Percentiles rank a stretch among this genome's conserved stretches.
phyloP scores from a whole-genome alignment of 2,113 vertebrate genomes.

The Chamaetylas fuelleborni region DNA sequence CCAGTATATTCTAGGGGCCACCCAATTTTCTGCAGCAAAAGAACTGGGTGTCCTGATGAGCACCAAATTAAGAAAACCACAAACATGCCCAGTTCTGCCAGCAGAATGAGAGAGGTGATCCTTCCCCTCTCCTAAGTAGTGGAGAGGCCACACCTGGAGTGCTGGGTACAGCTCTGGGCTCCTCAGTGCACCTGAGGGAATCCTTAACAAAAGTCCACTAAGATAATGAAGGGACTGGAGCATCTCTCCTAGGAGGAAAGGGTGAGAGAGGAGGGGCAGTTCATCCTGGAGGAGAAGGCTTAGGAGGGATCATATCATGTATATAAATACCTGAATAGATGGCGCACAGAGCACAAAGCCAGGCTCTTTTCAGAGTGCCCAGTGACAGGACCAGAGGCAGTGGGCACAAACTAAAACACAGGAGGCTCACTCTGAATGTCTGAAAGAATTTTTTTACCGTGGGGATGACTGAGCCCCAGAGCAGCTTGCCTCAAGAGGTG shows the following conservation, averaged over 20 bases:
- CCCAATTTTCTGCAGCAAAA: background rate
- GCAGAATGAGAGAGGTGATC: background rate
- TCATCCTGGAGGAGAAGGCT: background rate
- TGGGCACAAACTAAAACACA: background rate
- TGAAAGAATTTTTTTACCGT: background rate
- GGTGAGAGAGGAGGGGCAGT: background rate
- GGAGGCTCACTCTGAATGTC: background rate
- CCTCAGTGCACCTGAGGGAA: background rate
- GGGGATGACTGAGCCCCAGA: background rate
- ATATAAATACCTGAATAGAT: background rate
- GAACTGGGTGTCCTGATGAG: background rate
- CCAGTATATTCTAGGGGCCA: background rate
- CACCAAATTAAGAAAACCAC: background rate
- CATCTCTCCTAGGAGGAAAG: background rate
- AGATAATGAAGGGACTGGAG: background rate
- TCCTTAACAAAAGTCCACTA: background rate
- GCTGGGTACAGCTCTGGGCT: background rate
- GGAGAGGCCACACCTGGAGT: background rate
- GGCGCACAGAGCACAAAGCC: fast-evolving
- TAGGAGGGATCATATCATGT: too few species aligned
- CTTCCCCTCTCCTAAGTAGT: background rate
- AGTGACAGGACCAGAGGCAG: background rate
- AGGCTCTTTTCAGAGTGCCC: background rate
- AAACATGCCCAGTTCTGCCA: background rate
- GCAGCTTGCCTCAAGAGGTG: background rate